phyloP scores from a whole-genome alignment of 2,113 vertebrate species.

The Malaclemys terrapin region DNA sequence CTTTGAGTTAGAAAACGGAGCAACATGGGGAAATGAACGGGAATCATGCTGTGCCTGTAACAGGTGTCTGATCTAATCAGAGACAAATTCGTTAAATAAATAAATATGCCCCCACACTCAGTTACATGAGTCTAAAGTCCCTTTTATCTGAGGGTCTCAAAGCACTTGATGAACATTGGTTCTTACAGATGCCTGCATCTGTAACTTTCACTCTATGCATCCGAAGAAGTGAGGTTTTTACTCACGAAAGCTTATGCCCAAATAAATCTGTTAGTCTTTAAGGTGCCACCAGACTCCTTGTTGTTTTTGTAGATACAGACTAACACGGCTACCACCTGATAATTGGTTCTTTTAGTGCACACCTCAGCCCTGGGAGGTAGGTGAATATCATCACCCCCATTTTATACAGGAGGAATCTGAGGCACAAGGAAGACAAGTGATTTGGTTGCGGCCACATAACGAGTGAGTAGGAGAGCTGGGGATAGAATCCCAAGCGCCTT shows the following conservation, averaged over 20 bases:
- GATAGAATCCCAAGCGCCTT: background rate
- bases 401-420: background rate
- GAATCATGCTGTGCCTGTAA: background rate
- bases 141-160: background rate
- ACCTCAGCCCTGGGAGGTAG: background rate
- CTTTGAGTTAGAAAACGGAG: background rate
- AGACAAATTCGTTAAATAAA: slow-evolving; percentile 18
- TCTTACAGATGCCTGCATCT: background rate
- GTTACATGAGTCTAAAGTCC: background rate
- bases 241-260: too few relatives aligned
- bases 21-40: background rate
- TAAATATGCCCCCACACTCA: background rate
- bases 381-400: background rate
- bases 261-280: too few relatives aligned
- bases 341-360: background rate
- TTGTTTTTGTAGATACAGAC: too few relatives aligned
- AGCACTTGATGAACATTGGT: background rate
- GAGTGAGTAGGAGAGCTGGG: background rate
- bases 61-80: background rate
- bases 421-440: background rate
- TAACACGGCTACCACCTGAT: too few relatives aligned
- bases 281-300: too few relatives aligned
- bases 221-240: too few relatives aligned
- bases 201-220: too few relatives aligned
- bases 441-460: background rate